These are phyloP conservation scores for Hippocampus abdominalis DNA, from an alignment of 2,113 vertebrate genomes.

Conservation along the genomic window DNA sequence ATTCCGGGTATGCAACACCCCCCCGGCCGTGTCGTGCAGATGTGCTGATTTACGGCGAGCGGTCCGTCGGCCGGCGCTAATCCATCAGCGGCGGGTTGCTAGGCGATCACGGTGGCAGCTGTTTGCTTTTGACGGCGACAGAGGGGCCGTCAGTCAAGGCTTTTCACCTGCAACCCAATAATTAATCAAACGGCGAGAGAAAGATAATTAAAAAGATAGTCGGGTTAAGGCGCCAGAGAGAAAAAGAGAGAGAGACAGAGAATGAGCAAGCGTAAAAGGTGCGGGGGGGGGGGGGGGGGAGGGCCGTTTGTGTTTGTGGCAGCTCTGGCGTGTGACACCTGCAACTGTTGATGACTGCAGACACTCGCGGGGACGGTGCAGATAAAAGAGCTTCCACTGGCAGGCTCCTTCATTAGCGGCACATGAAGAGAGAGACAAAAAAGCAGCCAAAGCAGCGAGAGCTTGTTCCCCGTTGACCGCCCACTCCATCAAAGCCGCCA, in stretches of 20 bases:
- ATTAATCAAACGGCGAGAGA: slow-evolving; percentile 99
- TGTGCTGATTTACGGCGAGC: slow-evolving; percentile 99
- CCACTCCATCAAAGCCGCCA: background rate
- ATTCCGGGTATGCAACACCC: background rate
- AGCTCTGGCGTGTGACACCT: slow-evolving; percentile 7
- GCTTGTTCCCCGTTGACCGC: background rate
- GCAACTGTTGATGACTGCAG: slow-evolving; percentile 17
- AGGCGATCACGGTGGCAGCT: slow-evolving; percentile 99
- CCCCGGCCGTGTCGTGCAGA: slow-evolving; percentile 83
- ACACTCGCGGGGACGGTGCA: slow-evolving; percentile 35
- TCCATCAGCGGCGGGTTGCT: slow-evolving; percentile 99
- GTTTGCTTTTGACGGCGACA: slow-evolving; percentile 99
- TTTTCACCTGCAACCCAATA: slow-evolving; percentile 99
- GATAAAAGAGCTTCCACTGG: slow-evolving; percentile 55
- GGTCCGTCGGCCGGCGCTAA: slow-evolving; percentile 90
- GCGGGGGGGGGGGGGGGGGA: no score
- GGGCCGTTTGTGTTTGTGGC: slow-evolving; percentile 24
- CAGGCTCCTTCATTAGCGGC: slow-evolving; percentile 58
- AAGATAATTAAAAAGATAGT: slow-evolving; percentile 99
- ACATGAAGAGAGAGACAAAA: slow-evolving; percentile 29
- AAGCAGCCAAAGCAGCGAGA: slow-evolving; percentile 15
- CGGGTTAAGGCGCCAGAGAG: background rate
- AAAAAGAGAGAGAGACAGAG: background rate
- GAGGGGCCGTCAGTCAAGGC: slow-evolving; percentile 99
- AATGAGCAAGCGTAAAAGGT: slow-evolving; percentile 11